These are phyloP conservation scores for Nezara viridula DNA, from an alignment of 2,888 invertebrate genomes.

Conservation along the genomic window DNA sequence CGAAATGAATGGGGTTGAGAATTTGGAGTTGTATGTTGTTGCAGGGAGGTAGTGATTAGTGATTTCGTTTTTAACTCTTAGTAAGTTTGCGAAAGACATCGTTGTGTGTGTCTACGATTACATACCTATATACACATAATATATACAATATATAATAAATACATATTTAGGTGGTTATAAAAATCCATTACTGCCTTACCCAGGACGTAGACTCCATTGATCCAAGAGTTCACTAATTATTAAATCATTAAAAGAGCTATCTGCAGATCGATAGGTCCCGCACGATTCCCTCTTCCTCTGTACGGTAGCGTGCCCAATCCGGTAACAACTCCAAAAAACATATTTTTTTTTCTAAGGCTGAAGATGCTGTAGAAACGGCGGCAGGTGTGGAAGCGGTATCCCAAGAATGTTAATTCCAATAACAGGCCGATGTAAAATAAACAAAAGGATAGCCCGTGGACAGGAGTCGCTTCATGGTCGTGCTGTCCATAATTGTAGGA, in stretches of 20 bases:
- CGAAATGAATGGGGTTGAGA: no score
- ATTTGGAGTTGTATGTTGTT: no score
- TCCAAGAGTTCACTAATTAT: not conserved
- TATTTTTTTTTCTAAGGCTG: not conserved
- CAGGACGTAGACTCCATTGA: not conserved
- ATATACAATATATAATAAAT: no score
- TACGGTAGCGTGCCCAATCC: not conserved
- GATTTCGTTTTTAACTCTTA: no score
- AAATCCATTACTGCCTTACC: no score
- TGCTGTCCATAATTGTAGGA: constrained; percentile 27
- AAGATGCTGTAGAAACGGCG: not conserved
- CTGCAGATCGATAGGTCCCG: not conserved
- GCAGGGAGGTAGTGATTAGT: no score
- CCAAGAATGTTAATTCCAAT: constrained; percentile 37
- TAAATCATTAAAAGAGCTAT: constrained; percentile 6
- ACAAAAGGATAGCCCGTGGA: constrained; percentile 12
- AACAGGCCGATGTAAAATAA: constrained; percentile 8
- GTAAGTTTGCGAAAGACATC: no score
- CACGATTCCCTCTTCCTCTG: not conserved
- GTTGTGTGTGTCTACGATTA: no score
- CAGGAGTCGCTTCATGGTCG: constrained; percentile 15
- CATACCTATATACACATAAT: no score
- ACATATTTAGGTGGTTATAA: no score
- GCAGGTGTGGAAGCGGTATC: constrained; percentile 27
- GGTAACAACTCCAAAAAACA: not conserved